Evolutionary conservation across 2,888 invertebrate species (phyloP).

Genomic region (Trachelus stipa): DNA sequence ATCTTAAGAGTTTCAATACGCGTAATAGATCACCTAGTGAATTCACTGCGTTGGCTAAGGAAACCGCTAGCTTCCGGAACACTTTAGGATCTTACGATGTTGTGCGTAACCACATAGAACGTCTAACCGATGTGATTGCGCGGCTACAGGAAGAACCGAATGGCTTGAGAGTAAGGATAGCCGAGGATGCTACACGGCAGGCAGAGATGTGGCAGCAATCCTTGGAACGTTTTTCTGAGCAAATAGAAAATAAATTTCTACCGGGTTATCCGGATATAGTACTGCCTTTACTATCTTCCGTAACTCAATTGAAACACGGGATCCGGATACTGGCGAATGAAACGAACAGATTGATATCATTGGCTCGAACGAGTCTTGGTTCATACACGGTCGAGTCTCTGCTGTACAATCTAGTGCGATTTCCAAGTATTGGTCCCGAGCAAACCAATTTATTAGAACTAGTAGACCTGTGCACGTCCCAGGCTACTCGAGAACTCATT

Average conservation of each 20-base stretch:
- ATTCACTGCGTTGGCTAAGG: conserved; percentile 44
- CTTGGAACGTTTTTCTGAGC: conserved; percentile 70
- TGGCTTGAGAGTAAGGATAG: conserved; percentile 38
- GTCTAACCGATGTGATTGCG: conserved; percentile 2
- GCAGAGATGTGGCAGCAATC: conserved; percentile 70
- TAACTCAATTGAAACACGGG: conserved; percentile 77
- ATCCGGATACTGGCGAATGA: conserved; percentile 71
- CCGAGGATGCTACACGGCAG: conserved; percentile 65
- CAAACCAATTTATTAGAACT: conserved; percentile 61
- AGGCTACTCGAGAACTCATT: conserved; percentile 63
- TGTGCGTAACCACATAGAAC: conserved; percentile 54
- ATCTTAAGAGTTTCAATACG: conserved; percentile 45
- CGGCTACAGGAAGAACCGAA: background rate
- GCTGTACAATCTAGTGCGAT: conserved; percentile 69
- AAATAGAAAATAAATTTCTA: conserved; percentile 70
- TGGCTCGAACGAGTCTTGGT: conserved; percentile 47
- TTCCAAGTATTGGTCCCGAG: conserved; percentile 65
- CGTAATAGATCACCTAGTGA: conserved; percentile 45
- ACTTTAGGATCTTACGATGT: conserved; percentile 60
- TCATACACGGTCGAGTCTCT: conserved; percentile 45
- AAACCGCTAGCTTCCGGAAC: conserved; percentile 58
- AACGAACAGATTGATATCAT: conserved; percentile 67
- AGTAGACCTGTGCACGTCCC: conserved; percentile 68
- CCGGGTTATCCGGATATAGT: conserved; percentile 84
- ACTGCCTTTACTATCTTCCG: conserved; percentile 76